Conservation (phyloP, 1,140 invertebrate species). For the Pseudobourletiella spinata region DNA sequence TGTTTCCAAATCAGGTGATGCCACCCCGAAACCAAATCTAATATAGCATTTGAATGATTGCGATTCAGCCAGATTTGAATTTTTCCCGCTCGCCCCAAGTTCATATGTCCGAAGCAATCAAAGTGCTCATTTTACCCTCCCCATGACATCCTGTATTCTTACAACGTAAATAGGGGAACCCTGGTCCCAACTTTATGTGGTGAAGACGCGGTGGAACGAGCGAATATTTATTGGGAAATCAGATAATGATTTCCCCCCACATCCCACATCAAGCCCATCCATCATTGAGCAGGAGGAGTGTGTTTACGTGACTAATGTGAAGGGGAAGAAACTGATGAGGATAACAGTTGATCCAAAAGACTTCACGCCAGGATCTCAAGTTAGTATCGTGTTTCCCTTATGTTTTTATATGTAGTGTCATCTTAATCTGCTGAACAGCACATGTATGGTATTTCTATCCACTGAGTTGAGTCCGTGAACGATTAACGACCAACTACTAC, state of each 20-base stretch:
- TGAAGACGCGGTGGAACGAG: neutral
- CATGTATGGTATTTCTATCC: too few relatives aligned
- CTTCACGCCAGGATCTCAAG: neutral
- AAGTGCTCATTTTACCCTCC: too few relatives aligned
- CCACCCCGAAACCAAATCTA: too few relatives aligned
- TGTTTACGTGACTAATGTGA: neutral
- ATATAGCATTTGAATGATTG: too few relatives aligned
- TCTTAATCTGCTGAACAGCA: too few relatives aligned
- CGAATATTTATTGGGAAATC: neutral
- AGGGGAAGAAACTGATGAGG: neutral
- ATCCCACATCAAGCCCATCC: neutral
- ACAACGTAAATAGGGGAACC: neutral
- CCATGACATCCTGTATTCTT: too few relatives aligned
- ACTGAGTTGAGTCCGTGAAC: too few relatives aligned
- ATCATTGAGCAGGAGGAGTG: too few relatives aligned
- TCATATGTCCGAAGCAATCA: too few relatives aligned
- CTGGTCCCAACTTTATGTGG: neutral
- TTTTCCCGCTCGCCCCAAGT: too few relatives aligned
- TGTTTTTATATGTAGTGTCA: neutral
- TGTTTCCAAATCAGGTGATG: neutral
- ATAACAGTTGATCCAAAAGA: neutral
- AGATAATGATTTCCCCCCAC: neutral
- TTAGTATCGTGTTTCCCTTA: neutral
- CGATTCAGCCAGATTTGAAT: too few relatives aligned
- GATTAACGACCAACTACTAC: too few relatives aligned